Evolutionary conservation across 1,140 invertebrate species (phyloP).

Genomic region (Teleogryllus occipitalis): DNA sequence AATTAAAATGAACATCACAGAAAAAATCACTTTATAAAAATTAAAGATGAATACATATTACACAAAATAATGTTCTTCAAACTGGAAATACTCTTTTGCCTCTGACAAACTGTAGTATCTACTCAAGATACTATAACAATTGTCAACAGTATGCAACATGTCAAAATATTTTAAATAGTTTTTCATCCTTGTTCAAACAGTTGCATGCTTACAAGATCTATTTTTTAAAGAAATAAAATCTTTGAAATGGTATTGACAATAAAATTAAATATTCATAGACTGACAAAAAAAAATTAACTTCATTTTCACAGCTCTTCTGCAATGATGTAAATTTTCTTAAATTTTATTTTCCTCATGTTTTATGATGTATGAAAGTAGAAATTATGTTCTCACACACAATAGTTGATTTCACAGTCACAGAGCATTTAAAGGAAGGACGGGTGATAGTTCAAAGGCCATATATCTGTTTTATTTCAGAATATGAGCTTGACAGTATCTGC

Average conservation of each 20-base stretch:
- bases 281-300: neutral
- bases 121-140: too few relatives aligned
- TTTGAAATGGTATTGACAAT: neutral
- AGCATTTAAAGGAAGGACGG: neutral
- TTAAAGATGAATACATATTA: too few relatives aligned
- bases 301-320: neutral
- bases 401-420: neutral
- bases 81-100: too few relatives aligned
- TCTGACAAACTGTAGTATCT: too few relatives aligned
- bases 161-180: neutral
- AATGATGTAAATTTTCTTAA: neutral
- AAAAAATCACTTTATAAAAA: too few relatives aligned
- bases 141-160: too few relatives aligned
- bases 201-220: neutral
- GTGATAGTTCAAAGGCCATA: neutral
- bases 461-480: conserved; percentile 13
- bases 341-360: neutral
- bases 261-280: neutral
- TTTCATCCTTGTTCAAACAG: neutral
- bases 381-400: neutral
- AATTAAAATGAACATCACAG: too few relatives aligned
- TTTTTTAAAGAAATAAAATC: neutral
- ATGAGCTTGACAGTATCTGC: conserved; percentile 20
- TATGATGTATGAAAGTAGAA: neutral
- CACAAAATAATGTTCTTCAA: too few relatives aligned